A percentile compares a stretch with the other conserved stretches of the same genome.
phyloP scores from a whole-genome alignment of 2,113 vertebrate species.

The Murina feae region DNA sequence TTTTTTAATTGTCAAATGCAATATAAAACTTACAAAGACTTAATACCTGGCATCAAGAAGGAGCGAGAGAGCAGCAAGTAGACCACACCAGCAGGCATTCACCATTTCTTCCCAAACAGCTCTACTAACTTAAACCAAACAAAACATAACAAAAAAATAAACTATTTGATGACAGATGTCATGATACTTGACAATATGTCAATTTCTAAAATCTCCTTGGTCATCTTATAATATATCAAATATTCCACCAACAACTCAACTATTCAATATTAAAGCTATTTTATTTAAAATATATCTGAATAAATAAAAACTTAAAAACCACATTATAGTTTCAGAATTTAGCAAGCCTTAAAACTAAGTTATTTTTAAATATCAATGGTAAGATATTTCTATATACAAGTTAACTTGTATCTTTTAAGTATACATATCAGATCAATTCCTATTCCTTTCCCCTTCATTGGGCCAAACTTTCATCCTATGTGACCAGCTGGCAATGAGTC shows the following conservation, averaged over 20 bases:
- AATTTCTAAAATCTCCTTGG: background rate
- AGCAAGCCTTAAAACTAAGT: background rate
- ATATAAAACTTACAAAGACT: slow-evolving; percentile 30
- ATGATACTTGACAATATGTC: background rate
- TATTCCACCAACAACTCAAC: background rate
- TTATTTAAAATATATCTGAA: slow-evolving; percentile 9
- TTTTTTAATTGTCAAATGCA: background rate
- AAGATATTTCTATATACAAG: background rate
- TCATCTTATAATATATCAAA: background rate
- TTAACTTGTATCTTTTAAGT: background rate
- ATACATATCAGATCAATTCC: background rate
- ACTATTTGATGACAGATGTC: background rate
- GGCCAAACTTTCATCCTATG: background rate
- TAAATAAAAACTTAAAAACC: background rate
- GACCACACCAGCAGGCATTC: slow-evolving; percentile 96
- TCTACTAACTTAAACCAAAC: slow-evolving; percentile 83
- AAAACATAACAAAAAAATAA: slow-evolving; percentile 39
- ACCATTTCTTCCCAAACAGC: slow-evolving; percentile 99
- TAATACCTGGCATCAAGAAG: slow-evolving; percentile 96
- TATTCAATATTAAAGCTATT: background rate
- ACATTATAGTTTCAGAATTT: background rate
- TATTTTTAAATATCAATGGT: background rate
- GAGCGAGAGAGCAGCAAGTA: slow-evolving; percentile 95
- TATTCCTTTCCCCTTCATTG: background rate
- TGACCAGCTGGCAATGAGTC: background rate